Base-by-base conservation (phyloP, 2,888 invertebrate genomes). In the Tetranychus piercei region DNA sequence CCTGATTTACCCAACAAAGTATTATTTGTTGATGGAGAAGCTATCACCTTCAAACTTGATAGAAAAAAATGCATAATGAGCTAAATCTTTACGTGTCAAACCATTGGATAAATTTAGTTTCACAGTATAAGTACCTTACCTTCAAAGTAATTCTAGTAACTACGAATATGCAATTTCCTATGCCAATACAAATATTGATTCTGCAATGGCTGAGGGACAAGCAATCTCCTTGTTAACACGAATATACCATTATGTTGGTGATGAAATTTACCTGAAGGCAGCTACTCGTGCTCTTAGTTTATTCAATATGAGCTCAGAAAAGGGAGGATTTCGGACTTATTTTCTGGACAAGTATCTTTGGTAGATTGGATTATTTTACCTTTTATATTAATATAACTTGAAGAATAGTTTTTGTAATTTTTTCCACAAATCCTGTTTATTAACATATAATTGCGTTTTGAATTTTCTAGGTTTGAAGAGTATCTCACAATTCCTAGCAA, bases 121-220 rank as follows among this genome's bases (percentile, higher is more conserved):
- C 34, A 34, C 34, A 3, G 34, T 34, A 5, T 34, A n/a, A n/a
- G n/a, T n/a, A n/a, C n/a, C n/a, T n/a, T n/a, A 34, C 34, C 34
- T 34, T 34, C 34, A 34, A 34, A 34, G 34, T 34, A 5, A 34
- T 34, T 34, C 34, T 34, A 5, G 34, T 34, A 34, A 34, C 34
- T 34, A 34, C 34, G 34, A 34, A 34, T 34, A 34, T 34, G 34
- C 34, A 3, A 34, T 34, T 34, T 34, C 34, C 34, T 34, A 34
- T 34, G 34, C 34, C 5, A 34, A 34, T 34, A 34, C 34, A 34
- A 34, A 34, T 34, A 34, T 34, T 34, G 34, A 94, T 82, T 96
- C 95, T 0, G 93, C 96, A 0, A 99, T 99, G 99, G 94, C 93
- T 3, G 97, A 99, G 82, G 97, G 99, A 0, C 97, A 99, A 77